phyloP scores from a whole-genome alignment of 1,140 invertebrate species.

The Neuroterus valhalla region DNA sequence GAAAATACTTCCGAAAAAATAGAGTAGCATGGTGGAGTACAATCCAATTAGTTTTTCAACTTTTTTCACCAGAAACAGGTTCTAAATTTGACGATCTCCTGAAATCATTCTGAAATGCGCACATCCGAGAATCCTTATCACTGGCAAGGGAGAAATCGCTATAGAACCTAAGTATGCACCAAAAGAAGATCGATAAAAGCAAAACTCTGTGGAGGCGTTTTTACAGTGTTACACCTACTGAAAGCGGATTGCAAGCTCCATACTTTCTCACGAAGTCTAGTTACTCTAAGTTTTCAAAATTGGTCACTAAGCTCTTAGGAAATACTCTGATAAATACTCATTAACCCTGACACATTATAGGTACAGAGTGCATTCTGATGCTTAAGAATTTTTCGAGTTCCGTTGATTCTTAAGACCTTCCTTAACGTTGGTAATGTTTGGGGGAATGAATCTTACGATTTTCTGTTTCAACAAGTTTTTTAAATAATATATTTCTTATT shows the following conservation, averaged over 20 bases:
- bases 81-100: conserved; percentile 1
- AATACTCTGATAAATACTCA: neutral
- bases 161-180: conserved; percentile 11
- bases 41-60: neutral
- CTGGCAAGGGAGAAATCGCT: conserved; percentile 24
- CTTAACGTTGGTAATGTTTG: too few species aligned
- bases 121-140: conserved; percentile 20
- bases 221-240: neutral
- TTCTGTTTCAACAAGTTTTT: too few species aligned
- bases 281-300: neutral
- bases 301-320: neutral
- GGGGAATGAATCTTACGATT: too few species aligned
- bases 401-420: too few species aligned
- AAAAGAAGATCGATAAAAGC: conserved; percentile 17
- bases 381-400: too few species aligned
- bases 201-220: conserved; percentile 8
- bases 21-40: too few species aligned
- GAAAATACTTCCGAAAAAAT: too few species aligned
- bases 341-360: too few species aligned
- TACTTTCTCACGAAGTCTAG: neutral
- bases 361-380: too few species aligned
- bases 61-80: neutral
- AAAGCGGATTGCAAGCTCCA: neutral
- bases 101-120: conserved; percentile 10
- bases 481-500: too few species aligned